Base-by-base conservation (phyloP, 2,797 vertebrate genomes). In the Gadopsis marmoratus region DNA sequence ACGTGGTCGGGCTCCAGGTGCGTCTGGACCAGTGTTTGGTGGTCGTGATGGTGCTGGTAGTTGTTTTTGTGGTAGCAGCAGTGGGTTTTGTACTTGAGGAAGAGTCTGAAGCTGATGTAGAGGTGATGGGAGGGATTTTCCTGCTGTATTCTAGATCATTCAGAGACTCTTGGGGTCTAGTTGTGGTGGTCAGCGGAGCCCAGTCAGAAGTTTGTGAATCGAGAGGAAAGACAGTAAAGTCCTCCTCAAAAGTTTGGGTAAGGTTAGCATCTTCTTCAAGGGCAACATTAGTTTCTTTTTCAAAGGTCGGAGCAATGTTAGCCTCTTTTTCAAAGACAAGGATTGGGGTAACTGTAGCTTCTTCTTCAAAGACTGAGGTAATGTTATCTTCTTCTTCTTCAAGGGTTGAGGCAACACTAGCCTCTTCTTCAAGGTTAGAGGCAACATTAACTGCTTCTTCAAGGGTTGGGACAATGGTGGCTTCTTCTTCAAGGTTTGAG, bases 111-210 rank as follows among this genome's bases (percentile, higher is more conserved):
- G 69, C 6, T 41, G 39, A 10, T 45, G 72, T 77, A 26, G 83
- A 68, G 43, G 60, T 79, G 43, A 73, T 48, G 21, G 75, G 63
- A 17, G 84, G 50, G 9, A 70, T 60, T 50, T 84, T 87, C 43
- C 63, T 82, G 54, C 86, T 93, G 77, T 85, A 86, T 50, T 94
- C 92, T 23, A 89, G 74, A 64, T 91, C 90, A 6, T 89, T 89
- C n/a, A 85, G 68, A 65, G 91, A 89, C 74, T 95, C 93, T 77
- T 93, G 93, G 2, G 89, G 79, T 73, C 61, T 71, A 31, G 83
- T 48, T 51, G 91, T 89, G 77, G 91, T 86, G 26, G 72, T 75
- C 58, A 80, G 54, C 2, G 84, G 70, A 72, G 83, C 35, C 93
- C 87, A 93, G 31, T 76, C 64, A 16, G 92, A 85, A 70, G 89